These are phyloP conservation scores for Archegozetes longisetosus DNA, from an alignment of 1,140 invertebrate genomes.

Conservation along the genomic window DNA sequence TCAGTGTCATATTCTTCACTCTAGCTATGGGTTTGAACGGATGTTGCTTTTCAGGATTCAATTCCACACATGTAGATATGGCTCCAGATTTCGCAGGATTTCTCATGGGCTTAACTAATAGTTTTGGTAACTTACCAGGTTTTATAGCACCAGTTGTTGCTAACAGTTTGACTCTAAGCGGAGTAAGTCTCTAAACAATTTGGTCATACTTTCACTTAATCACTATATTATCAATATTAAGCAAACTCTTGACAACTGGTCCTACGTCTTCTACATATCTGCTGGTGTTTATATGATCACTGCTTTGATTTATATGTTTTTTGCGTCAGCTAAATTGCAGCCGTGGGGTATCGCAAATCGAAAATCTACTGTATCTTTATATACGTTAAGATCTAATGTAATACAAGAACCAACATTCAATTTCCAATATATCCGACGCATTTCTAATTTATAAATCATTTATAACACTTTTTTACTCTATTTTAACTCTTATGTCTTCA, in stretches of 20 bases:
- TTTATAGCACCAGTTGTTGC: conserved; percentile 23
- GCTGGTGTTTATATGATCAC: conserved; percentile 54
- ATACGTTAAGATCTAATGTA: too few relatives aligned
- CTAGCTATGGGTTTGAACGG: conserved; percentile 21
- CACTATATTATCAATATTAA: conserved; percentile 32
- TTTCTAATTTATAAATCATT: too few relatives aligned
- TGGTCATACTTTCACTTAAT: background rate
- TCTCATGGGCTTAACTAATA: conserved; percentile 27
- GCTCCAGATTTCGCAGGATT: conserved; percentile 20
- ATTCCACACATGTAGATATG: conserved; percentile 20
- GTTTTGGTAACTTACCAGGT: conserved; percentile 25
- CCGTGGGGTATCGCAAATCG: conserved; percentile 12
- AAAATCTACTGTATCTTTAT: too few relatives aligned
- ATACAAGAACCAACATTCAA: too few relatives aligned
- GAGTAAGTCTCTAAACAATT: conserved; percentile 23
- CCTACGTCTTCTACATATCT: conserved; percentile 63
- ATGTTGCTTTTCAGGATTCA: conserved; percentile 8
- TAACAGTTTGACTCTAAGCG: conserved; percentile 18
- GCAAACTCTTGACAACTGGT: conserved; percentile 63
- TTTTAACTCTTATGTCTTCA: too few relatives aligned
- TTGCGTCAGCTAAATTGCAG: conserved; percentile 20
- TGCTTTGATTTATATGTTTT: conserved; percentile 46
- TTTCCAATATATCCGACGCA: too few relatives aligned
- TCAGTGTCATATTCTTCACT: conserved; percentile 9
- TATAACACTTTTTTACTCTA: too few relatives aligned